Percentiles rank a stretch among this genome's conserved stretches.
Evolutionary conservation across 2,113 vertebrate genomes (phyloP).

Genomic region (Agapornis roseicollis): DNA sequence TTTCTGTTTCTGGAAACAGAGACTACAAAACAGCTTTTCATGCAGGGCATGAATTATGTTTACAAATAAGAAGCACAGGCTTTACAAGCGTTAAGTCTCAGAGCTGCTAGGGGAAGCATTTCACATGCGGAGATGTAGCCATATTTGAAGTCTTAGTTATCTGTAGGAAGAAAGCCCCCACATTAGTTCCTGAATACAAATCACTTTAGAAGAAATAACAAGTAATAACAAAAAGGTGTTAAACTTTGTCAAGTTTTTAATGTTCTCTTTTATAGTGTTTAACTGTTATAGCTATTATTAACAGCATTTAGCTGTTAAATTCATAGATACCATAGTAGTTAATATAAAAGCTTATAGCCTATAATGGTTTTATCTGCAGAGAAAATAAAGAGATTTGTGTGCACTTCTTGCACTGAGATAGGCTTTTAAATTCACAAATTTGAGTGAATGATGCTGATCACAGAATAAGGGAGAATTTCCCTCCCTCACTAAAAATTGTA

Average conservation of each 20-base stretch:
- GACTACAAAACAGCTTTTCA: constrained; percentile 57
- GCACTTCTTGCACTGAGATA: not conserved
- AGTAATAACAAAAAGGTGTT: not conserved
- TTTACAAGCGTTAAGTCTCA: not conserved
- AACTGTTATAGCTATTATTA: too few species aligned
- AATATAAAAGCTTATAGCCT: not conserved
- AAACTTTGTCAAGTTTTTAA: not conserved
- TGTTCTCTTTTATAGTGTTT: not conserved
- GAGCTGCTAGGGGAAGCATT: not conserved
- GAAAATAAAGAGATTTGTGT: not conserved
- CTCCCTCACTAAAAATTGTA: not conserved
- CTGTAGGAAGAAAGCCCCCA: not conserved
- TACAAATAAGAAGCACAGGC: not conserved
- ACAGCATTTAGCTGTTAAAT: not conserved
- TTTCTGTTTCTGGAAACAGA: constrained; percentile 39
- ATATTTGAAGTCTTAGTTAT: not conserved
- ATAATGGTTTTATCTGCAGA: not conserved
- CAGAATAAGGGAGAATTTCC: not conserved
- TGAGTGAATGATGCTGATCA: not conserved
- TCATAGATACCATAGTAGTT: not conserved
- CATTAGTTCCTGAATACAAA: not conserved
- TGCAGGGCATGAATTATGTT: constrained; percentile 30
- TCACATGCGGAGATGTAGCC: not conserved
- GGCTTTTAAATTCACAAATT: not conserved
- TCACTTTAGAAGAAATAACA: not conserved